Evolutionary conservation across 2,797 vertebrate species (phyloP).

Genomic region (Aselliscus stoliczkanus): DNA sequence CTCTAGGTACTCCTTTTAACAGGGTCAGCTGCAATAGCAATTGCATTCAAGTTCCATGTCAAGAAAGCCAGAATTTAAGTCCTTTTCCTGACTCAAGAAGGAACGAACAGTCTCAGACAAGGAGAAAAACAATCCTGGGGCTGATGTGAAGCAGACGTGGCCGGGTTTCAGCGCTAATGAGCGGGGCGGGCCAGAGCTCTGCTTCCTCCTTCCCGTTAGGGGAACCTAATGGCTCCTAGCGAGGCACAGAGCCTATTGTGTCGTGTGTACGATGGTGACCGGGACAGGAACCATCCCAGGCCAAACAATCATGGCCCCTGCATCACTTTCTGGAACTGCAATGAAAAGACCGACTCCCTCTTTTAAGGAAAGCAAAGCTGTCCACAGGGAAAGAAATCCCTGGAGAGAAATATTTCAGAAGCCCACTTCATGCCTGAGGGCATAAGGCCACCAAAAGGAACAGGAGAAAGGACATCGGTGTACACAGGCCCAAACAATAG

Average conservation of each 20-base stretch:
- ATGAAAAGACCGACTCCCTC: neutral
- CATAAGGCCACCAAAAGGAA: neutral
- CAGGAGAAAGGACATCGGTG: neutral
- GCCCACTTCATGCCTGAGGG: neutral
- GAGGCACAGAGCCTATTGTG: slow-evolving; percentile 34
- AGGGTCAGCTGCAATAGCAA: slow-evolving; percentile 52
- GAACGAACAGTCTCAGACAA: slow-evolving; percentile 68
- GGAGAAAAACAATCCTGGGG: slow-evolving; percentile 73
- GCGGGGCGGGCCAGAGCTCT: slow-evolving; percentile 48
- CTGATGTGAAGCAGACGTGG: slow-evolving; percentile 77
- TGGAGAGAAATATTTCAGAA: neutral
- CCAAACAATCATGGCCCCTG: neutral
- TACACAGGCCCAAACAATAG: neutral
- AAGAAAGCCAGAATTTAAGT: slow-evolving; percentile 62
- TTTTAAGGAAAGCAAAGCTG: neutral
- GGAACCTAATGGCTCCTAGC: slow-evolving; percentile 46
- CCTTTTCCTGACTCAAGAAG: slow-evolving; percentile 61
- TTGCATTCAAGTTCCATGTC: slow-evolving; percentile 57
- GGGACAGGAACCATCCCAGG: slow-evolving; percentile 26
- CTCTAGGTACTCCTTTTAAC: slow-evolving; percentile 26
- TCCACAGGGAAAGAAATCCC: neutral
- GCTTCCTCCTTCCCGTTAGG: slow-evolving; percentile 66
- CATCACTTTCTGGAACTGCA: slow-evolving; percentile 49
- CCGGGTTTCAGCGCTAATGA: slow-evolving; percentile 69
- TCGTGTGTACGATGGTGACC: neutral